Percentiles rank a stretch among this genome's conserved stretches.
phyloP scores from a whole-genome alignment of 2,888 invertebrate species.

The Invenusta paracnida region DNA sequence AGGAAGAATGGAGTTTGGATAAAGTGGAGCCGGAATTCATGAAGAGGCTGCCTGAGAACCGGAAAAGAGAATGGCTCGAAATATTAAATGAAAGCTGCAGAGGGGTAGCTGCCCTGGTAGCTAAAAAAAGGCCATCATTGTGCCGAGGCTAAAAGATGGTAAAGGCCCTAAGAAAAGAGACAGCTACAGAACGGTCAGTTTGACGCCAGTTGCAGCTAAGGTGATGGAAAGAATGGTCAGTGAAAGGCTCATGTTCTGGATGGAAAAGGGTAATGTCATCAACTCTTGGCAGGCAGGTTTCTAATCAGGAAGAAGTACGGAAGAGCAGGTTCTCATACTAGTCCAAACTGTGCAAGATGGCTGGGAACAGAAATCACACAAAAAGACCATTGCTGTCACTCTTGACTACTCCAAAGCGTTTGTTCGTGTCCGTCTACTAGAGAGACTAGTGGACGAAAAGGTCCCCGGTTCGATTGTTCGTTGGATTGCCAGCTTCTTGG shows the following conservation, averaged over 20 bases:
- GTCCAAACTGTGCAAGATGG: constrained; percentile 30
- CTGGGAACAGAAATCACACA: not conserved
- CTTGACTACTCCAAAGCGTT: constrained; percentile 24
- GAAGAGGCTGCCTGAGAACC: not conserved
- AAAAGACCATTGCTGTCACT: constrained; percentile 14
- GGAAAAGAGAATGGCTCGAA: not conserved
- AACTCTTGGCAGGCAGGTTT: constrained; percentile 33
- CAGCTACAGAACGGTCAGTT: constrained; percentile 7
- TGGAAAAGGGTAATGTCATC: constrained; percentile 19
- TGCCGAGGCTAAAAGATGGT: not conserved
- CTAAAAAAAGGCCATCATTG: constrained; percentile 32
- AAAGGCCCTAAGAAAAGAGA: not conserved
- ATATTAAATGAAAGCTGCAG: constrained; percentile 21
- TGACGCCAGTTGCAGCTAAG: not conserved
- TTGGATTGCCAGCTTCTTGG: constrained; percentile 28
- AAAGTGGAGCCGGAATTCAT: not conserved
- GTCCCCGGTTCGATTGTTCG: constrained; percentile 1
- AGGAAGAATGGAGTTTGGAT: not conserved
- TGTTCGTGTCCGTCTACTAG: constrained; percentile 14
- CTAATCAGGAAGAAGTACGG: not conserved
- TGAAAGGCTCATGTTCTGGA: not conserved
- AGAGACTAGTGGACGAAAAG: not conserved
- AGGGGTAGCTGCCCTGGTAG: not conserved
- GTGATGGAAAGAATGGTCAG: not conserved
- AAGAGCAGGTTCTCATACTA: constrained; percentile 15